Evolutionary conservation across 2,888 invertebrate genomes (phyloP).

Genomic region (Pharmacophagus antenor): DNA sequence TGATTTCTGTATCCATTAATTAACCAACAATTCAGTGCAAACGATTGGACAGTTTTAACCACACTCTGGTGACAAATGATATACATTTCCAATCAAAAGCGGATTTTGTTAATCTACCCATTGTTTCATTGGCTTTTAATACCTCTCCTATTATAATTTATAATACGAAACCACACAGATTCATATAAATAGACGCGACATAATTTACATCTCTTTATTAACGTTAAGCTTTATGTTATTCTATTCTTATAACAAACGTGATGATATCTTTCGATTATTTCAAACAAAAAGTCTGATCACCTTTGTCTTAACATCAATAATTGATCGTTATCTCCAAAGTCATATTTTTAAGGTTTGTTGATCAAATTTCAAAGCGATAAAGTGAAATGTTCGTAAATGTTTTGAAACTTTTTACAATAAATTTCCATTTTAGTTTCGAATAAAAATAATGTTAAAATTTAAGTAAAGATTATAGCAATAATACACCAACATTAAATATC

Average conservation of each 20-base stretch:
- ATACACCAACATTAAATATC: background rate
- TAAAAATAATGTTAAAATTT: background rate
- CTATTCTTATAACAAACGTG: too few relatives aligned
- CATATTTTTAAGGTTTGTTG: too few relatives aligned
- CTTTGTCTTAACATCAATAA: too few relatives aligned
- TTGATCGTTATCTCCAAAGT: too few relatives aligned
- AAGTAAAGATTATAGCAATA: background rate
- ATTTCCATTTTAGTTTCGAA: too few relatives aligned
- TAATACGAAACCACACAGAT: background rate
- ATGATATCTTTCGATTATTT: background rate
- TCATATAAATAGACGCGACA: background rate
- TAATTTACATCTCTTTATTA: too few relatives aligned
- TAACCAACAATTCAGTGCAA: background rate
- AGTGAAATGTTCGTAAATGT: too few relatives aligned
- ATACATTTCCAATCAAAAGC: background rate
- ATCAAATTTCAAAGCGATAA: too few relatives aligned
- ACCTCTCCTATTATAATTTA: background rate
- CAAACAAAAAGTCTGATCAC: background rate
- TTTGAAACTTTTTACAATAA: background rate
- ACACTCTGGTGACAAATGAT: constrained; percentile 4
- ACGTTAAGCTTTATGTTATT: too few relatives aligned
- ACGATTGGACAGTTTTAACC: background rate
- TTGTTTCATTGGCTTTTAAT: constrained; percentile 2
- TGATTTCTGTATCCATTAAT: background rate
- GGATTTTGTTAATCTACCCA: background rate